These are phyloP conservation scores for Squalus acanthias DNA, from an alignment of 2,797 vertebrate species.

Conservation along the genomic window DNA sequence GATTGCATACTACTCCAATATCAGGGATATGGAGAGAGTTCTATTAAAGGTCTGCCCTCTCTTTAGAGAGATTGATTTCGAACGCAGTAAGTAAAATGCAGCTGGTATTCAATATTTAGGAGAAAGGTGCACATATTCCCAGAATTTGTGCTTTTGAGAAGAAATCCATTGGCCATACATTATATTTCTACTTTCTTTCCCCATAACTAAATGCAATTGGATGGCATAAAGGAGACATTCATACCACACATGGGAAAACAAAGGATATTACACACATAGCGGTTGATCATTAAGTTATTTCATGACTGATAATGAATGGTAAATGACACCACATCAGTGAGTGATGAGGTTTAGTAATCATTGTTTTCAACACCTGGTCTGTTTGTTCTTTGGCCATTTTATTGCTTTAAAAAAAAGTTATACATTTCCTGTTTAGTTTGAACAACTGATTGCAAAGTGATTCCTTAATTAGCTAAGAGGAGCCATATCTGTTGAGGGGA, in stretches of 20 bases:
- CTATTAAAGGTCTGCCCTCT: constrained; percentile 40
- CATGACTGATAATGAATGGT: constrained; percentile 32
- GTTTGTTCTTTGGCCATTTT: background rate
- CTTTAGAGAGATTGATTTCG: background rate
- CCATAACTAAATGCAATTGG: background rate
- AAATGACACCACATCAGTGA: background rate
- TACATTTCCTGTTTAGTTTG: background rate
- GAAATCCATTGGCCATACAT: constrained; percentile 36
- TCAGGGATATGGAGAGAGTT: constrained; percentile 44
- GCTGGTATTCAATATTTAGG: constrained; percentile 36
- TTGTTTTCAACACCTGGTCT: background rate
- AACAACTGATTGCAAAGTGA: too few species aligned
- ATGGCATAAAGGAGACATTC: background rate
- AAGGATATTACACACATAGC: constrained; percentile 11
- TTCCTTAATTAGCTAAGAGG: background rate
- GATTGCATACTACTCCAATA: constrained; percentile 46
- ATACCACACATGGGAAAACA: constrained; percentile 34
- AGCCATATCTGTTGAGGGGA: background rate
- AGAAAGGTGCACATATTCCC: constrained; percentile 36
- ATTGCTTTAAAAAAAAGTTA: background rate
- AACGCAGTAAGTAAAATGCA: constrained; percentile 38
- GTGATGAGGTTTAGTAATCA: background rate
- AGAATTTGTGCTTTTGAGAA: constrained; percentile 36
- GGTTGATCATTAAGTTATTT: constrained; percentile 11
- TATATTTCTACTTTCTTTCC: background rate